These are phyloP conservation scores for Setipinna tenuifilis DNA, from an alignment of 2,797 vertebrate genomes.

Conservation along the genomic window DNA sequence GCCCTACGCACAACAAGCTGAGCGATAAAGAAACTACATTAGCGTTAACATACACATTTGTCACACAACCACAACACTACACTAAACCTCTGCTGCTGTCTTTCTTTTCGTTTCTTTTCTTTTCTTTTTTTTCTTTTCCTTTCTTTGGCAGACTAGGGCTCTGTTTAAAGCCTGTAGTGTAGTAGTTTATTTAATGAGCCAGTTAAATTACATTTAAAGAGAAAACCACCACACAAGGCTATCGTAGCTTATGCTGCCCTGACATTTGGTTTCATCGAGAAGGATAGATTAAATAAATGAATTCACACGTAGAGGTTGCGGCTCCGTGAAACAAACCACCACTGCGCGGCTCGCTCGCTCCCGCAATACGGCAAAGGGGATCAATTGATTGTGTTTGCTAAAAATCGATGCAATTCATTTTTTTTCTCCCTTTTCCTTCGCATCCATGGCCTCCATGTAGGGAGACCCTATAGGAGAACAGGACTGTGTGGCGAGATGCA, in stretches of 20 bases:
- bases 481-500: background rate
- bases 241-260: background rate
- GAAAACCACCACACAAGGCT: background rate
- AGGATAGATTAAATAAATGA: constrained; percentile 22
- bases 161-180: background rate
- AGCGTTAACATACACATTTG: constrained; percentile 1
- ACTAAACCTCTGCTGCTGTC: background rate
- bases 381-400: constrained; percentile 19
- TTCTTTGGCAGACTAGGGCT: background rate
- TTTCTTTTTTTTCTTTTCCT: background rate
- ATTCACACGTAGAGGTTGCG: constrained; percentile 10
- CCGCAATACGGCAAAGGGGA: constrained; percentile 6
- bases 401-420: background rate
- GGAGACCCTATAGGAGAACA: background rate
- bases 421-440: background rate
- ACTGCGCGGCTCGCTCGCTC: background rate
- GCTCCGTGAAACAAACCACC: constrained; percentile 3
- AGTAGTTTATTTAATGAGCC: background rate
- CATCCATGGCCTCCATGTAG: background rate
- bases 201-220: constrained; percentile 20
- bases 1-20: constrained; percentile 1
- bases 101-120: background rate
- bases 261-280: constrained; percentile 10
- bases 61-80: background rate
- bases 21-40: constrained; percentile 5